A percentile compares a stretch with the other conserved stretches of the same genome.
Evolutionary conservation across 2,797 vertebrate species (phyloP).

Genomic region (Ctenopoma multispine): DNA sequence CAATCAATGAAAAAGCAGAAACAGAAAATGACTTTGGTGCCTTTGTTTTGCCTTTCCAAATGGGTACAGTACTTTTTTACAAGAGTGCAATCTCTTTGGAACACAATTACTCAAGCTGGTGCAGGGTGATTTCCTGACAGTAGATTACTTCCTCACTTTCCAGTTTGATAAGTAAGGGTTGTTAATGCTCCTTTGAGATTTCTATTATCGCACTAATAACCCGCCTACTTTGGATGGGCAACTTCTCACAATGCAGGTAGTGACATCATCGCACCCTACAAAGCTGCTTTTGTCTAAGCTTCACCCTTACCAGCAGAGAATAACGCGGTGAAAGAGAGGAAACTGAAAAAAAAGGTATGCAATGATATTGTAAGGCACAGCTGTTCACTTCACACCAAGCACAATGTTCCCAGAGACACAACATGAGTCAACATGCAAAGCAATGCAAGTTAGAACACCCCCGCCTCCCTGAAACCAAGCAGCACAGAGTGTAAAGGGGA

Average conservation of each 20-base stretch:
- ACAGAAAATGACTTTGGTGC: slow-evolving; percentile 67
- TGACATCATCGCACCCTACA: slow-evolving; percentile 58
- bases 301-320: slow-evolving; percentile 12
- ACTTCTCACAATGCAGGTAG: slow-evolving; percentile 41
- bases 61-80: slow-evolving; percentile 14
- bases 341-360: slow-evolving; percentile 36
- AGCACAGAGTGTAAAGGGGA: slow-evolving; percentile 25
- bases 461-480: slow-evolving; percentile 67
- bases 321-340: slow-evolving; percentile 38
- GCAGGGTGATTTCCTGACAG: slow-evolving; percentile 49
- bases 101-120: slow-evolving; percentile 34
- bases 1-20: slow-evolving; percentile 67
- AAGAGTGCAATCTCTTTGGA: slow-evolving; percentile 41
- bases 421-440: slow-evolving; percentile 79
- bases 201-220: slow-evolving; percentile 49
- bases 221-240: slow-evolving; percentile 23
- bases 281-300: slow-evolving; percentile 42
- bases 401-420: slow-evolving; percentile 58
- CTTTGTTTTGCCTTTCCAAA: slow-evolving; percentile 63
- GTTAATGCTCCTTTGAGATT: slow-evolving; percentile 40
- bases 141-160: slow-evolving; percentile 59
- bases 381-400: slow-evolving; percentile 67
- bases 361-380: slow-evolving; percentile 62
- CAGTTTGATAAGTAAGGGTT: slow-evolving; percentile 37
- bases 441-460: slow-evolving; percentile 75